Base-by-base conservation (phyloP, 2,888 invertebrate species). In the Serripes groenlandicus region DNA sequence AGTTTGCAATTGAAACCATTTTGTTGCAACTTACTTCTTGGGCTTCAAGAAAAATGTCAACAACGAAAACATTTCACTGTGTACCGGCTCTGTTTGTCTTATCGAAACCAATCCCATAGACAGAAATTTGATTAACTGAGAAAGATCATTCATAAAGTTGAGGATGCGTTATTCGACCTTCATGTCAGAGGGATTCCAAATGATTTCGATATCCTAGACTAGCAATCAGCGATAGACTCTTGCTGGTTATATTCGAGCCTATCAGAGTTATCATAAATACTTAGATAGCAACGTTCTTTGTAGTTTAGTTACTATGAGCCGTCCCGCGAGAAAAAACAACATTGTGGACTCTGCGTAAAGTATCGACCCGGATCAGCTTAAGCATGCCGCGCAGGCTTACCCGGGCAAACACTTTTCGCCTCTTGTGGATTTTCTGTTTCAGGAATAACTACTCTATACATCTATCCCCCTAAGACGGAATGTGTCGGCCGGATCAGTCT, bases 91-190 rank as follows among this genome's bases (percentile, higher is more conserved):
- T 62, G 32, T 62, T 34, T 62, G 32, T 62, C n/a, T 34, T 62
- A 62, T 62, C 32, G 34, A 62, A 62, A 42, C 66, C 66, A 11
- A 66, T 66, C 66, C 66, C 66, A 66, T 42, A 66, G 66, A 66
- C 66, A 42, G 62, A 66, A 62, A 66, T 66, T 66, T 66, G 66
- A 66, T 66, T 66, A 66, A 42, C 66, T 37, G 26, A 37, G 66
- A 66, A 42, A 66, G n/a, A 66, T 66, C 66, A 35, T 66, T 42
- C 66, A 66, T 66, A 66, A 37, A 66, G 35, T 37, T 42, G 66
- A 34, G 28, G 35, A 66, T 35, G 66, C 66, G 66, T 66, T 42
- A 66, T 66, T 66, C 66, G 56, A 56, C 56, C 56, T 56, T 56
- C 28, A 9, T 9, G 56, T 56, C 56, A 56, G 56, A 56, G 28